These are phyloP conservation scores for Serripes groenlandicus DNA, from an alignment of 2,888 invertebrate species.

Conservation along the genomic window DNA sequence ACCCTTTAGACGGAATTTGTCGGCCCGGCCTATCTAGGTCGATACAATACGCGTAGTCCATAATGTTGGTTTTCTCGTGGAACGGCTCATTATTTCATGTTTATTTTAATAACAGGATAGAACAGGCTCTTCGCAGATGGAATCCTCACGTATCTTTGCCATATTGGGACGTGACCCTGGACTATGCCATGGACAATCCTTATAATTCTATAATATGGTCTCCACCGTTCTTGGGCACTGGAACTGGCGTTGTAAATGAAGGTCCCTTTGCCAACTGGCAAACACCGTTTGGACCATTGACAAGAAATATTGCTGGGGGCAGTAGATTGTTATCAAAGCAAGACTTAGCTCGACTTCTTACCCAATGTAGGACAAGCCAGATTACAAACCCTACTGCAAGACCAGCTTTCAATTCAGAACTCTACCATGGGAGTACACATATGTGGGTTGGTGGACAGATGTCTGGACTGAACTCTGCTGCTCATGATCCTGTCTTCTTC, in stretches of 20 bases:
- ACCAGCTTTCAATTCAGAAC: constrained; percentile 62
- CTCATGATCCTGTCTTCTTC: constrained; percentile 72
- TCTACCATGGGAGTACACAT: constrained; percentile 66
- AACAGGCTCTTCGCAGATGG: constrained; percentile 70
- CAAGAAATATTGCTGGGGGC: constrained; percentile 71
- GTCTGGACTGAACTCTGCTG: constrained; percentile 58
- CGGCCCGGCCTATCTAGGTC: too few species aligned
- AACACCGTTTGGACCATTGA: constrained; percentile 69
- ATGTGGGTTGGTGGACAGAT: constrained; percentile 70
- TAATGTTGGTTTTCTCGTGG: too few species aligned
- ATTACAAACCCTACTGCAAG: constrained; percentile 46
- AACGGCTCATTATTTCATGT: too few species aligned
- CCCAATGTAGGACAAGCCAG: constrained; percentile 19
- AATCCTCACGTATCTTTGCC: constrained; percentile 67
- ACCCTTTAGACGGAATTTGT: too few species aligned
- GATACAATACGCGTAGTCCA: too few species aligned
- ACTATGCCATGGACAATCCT: constrained; percentile 67
- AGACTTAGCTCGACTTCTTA: constrained; percentile 16
- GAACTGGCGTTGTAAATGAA: constrained; percentile 67
- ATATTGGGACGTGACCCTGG: constrained; percentile 74
- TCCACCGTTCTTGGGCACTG: constrained; percentile 69
- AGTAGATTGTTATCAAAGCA: constrained; percentile 70
- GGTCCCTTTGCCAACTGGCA: constrained; percentile 80
- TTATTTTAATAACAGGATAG: constrained; percentile 70
- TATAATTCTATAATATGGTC: constrained; percentile 71